phyloP scores from a whole-genome alignment of 2,888 invertebrate species.

The Thelaira solivaga region DNA sequence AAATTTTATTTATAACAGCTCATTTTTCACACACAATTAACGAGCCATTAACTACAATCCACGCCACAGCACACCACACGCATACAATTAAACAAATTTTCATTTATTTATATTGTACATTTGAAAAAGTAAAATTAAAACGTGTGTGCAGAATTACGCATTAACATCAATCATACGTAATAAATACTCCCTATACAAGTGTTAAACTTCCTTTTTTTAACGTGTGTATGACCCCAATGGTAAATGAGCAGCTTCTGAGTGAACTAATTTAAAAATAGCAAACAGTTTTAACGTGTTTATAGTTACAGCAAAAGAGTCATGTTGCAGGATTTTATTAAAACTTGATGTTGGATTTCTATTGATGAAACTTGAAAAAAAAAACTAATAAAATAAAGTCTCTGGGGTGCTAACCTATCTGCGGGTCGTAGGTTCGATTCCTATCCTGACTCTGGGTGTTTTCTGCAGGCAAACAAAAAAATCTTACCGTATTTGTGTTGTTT shows the following conservation, averaged over 20 bases:
- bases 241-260: slow-evolving; percentile 16
- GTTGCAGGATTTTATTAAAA: no score
- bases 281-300: no score
- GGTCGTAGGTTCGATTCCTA: no score
- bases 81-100: slow-evolving; percentile 8
- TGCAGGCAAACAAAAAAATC: no score
- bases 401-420: no score
- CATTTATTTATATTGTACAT: not conserved
- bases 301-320: no score
- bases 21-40: slow-evolving; percentile 56
- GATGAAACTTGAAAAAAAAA: no score
- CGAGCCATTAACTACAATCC: slow-evolving; percentile 36
- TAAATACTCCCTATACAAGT: slow-evolving; percentile 8
- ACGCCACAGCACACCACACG: slow-evolving; percentile 14
- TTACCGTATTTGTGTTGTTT: no score
- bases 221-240: slow-evolving; percentile 28
- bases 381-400: no score
- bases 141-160: not conserved
- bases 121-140: not conserved
- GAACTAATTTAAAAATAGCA: slow-evolving; percentile 5
- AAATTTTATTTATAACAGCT: slow-evolving; percentile 55
- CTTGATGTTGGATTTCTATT: no score
- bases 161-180: slow-evolving; percentile 33
- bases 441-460: no score
- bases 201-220: slow-evolving; percentile 1